Evolutionary conservation across 2,888 invertebrate species (phyloP), one percentile per base, ranked within the genome.

Genomic region (Steinernema hermaphroditum): DNA sequence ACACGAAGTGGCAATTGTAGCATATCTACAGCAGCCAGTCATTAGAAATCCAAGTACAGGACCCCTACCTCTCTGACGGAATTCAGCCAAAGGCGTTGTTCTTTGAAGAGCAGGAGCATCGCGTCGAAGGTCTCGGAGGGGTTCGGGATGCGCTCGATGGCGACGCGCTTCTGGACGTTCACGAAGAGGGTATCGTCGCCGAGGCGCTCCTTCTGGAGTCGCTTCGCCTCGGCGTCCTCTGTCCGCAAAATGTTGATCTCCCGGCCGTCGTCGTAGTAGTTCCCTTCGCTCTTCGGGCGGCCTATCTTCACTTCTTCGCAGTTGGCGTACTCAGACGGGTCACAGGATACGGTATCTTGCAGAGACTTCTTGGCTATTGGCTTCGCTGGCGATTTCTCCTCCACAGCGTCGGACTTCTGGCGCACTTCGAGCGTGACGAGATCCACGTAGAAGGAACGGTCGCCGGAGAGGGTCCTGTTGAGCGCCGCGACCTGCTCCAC

Each of bases 341-440:
- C 46, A 19, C 46, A 46, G 46, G 46, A 19, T 16, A 46, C 16
- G 46, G 6, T 37, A 46, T 19, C 46, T 16, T 46, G 46, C 6
- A n/a, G 8, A 4, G 16, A n/a, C 8, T 37, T 46, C 46, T 46
- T 22, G 24, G 24, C 54, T 6, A 6, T 14, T 6, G 54, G 2
- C 54, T 12, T 24, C 54, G 16, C 8, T 9, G 37, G 37, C 12
- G 37, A 12, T 24, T 8, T 8, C 9, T 2, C 6, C 12, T 54
- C 27, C 6, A 6, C 9, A n/a, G n/a, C 6, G 46, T 46, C 37
- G 6, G 6, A 6, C 54, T 54, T 54, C 54, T 54, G 22, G 27
- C 54, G 27, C 54, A 54, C 54, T 54, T 54, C 27, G n/a, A 54
- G 27, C 24, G 54, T 54, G 24, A 54, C 27, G 2, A 54, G 54